A percentile compares a stretch with the other conserved stretches of the same genome.
phyloP scores from a whole-genome alignment of 2,113 vertebrate species.

The Lepus timidus region DNA sequence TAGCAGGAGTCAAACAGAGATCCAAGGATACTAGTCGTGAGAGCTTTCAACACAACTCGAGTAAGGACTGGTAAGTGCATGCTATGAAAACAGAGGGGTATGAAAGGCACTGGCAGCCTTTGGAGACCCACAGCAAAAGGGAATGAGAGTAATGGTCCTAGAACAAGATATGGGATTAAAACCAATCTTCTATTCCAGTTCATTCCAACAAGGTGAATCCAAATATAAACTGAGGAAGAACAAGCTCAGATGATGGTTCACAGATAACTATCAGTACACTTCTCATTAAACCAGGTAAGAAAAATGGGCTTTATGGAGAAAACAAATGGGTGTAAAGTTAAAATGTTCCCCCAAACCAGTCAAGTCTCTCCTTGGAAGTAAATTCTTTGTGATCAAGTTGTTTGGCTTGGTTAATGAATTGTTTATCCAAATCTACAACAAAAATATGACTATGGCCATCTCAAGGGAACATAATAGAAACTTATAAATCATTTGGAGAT shows the following conservation, averaged over 20 bases:
- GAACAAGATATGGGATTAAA: background rate
- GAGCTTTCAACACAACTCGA: background rate
- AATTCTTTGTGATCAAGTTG: conserved; percentile 12
- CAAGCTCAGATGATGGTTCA: background rate
- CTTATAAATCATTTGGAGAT: background rate
- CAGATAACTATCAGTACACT: conserved; percentile 10
- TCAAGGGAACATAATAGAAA: background rate
- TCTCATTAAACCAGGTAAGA: conserved; percentile 50
- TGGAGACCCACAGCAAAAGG: background rate
- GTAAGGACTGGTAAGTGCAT: background rate
- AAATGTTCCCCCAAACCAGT: background rate
- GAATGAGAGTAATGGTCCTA: background rate
- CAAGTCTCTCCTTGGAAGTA: background rate
- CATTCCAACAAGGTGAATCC: conserved; percentile 8
- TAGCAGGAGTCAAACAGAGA: background rate
- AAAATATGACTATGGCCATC: background rate
- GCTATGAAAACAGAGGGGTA: background rate
- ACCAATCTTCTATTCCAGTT: background rate
- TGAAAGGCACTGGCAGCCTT: background rate
- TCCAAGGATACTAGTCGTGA: background rate
- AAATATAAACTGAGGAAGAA: conserved; percentile 4
- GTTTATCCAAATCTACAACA: background rate
- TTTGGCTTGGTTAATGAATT: background rate
- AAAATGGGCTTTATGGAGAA: background rate
- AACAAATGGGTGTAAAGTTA: background rate